Conservation (phyloP, 2,797 vertebrate species). For the Pyrocephalus nanus region DNA sequence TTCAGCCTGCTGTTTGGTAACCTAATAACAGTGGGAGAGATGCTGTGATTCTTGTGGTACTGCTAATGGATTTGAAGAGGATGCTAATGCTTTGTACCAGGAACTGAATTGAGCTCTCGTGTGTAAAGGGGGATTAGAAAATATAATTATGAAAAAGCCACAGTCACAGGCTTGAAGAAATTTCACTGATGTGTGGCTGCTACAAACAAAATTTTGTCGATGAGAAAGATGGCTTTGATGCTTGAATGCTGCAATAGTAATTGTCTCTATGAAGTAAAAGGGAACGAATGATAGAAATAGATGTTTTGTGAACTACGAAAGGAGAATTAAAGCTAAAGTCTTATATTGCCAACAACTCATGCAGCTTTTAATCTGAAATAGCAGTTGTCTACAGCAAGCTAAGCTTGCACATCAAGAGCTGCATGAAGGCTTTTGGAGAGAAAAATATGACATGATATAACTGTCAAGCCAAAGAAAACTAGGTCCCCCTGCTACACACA, state of each 20-base stretch:
- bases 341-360: constrained; percentile 46
- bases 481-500: neutral
- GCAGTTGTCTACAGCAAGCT: constrained; percentile 38
- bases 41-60: constrained; percentile 75
- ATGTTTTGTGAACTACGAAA: constrained; percentile 62
- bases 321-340: constrained; percentile 68
- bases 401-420: constrained; percentile 51
- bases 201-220: constrained; percentile 73
- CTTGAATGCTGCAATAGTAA: constrained; percentile 54
- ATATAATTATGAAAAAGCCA: constrained; percentile 78
- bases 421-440: constrained; percentile 17
- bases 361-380: constrained; percentile 64
- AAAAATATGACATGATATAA: constrained; percentile 43
- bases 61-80: constrained; percentile 86
- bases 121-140: constrained; percentile 81
- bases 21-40: constrained; percentile 75
- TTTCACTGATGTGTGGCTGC: constrained; percentile 74
- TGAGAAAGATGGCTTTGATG: constrained; percentile 70
- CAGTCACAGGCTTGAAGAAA: constrained; percentile 72
- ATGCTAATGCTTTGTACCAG: constrained; percentile 79
- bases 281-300: constrained; percentile 65
- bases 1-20: constrained; percentile 64
- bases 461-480: constrained; percentile 45
- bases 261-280: constrained; percentile 60
- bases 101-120: constrained; percentile 76